Conservation (phyloP, 2,113 vertebrate species). For the Microtus pennsylvanicus region DNA sequence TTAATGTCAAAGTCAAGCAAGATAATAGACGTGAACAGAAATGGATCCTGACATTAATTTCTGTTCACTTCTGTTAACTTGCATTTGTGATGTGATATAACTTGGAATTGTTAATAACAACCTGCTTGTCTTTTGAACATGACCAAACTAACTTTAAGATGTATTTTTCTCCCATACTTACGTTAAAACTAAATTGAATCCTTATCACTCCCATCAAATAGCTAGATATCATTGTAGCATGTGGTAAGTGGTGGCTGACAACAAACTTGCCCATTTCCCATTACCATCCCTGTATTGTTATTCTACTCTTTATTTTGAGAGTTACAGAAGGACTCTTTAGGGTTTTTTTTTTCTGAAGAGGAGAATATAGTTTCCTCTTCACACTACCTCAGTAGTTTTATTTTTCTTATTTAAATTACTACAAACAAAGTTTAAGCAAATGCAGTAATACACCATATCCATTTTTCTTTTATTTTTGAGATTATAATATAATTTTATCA, state of each 20-base stretch:
- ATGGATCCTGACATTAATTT: no score
- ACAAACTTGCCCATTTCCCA: background rate
- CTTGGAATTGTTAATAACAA: background rate
- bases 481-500: background rate
- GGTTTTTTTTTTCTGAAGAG: background rate
- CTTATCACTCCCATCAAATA: background rate
- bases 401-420: background rate
- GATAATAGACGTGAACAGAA: no score
- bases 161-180: background rate
- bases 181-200: background rate
- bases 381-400: background rate
- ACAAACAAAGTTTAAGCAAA: background rate
- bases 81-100: background rate
- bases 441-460: background rate
- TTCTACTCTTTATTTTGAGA: background rate
- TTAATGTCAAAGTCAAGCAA: background rate
- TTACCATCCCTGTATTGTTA: background rate
- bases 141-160: background rate
- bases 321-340: background rate
- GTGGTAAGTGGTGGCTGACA: background rate
- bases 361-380: background rate
- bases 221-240: background rate
- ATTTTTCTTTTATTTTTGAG: background rate
- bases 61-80: background rate
- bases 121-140: background rate